Base-by-base conservation (phyloP, 2,888 invertebrate genomes). In the Cantharis rufa region DNA sequence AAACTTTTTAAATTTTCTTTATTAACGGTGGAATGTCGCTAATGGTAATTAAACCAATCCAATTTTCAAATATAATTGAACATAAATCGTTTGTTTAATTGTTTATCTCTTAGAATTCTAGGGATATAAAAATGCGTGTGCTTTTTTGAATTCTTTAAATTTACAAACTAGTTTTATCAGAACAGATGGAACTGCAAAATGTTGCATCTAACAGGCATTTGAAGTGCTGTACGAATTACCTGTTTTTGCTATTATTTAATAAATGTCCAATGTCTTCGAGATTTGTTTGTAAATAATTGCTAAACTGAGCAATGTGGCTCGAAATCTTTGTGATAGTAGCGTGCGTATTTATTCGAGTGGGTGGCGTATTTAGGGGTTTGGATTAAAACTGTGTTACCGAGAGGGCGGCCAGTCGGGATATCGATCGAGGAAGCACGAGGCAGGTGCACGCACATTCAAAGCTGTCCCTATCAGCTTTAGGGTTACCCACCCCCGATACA, bases 391-490 rank as follows among this genome's bases (percentile, higher is more conserved):
- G 79, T 78, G 78, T 81, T 80, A 80, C 81, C 78, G 81, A 80
- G 79, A 79, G 80, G 82, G 79, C 81, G 82, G 81, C 81, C 81
- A 81, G 82, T 82, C 82, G 78, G 78, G 81, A 79, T 85, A 84
- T 84, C 82, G 84, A 84, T 84, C 83, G 81, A 81, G 80, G 82
- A 82, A 82, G 82, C 82, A 82, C 82, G 82, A 82, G 83, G 83
- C 84, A 84, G 84, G 84, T 84, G 85, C 84, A 85, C 85, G 84
- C 84, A 85, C 84, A 84, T 84, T 82, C 83, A 82, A 82, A 82
- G 79, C 79, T 80, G 82, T 80, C 82, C 83, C 83, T 81, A 81
- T 81, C 82, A 82, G 82, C 83, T 83, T 82, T 79, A 78, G 81
- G 82, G 85, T 83, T 81, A 80, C 80, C 80, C 80, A 80, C 81